Conservation (phyloP, 2,113 vertebrate genomes). For the Sardina pilchardus region DNA sequence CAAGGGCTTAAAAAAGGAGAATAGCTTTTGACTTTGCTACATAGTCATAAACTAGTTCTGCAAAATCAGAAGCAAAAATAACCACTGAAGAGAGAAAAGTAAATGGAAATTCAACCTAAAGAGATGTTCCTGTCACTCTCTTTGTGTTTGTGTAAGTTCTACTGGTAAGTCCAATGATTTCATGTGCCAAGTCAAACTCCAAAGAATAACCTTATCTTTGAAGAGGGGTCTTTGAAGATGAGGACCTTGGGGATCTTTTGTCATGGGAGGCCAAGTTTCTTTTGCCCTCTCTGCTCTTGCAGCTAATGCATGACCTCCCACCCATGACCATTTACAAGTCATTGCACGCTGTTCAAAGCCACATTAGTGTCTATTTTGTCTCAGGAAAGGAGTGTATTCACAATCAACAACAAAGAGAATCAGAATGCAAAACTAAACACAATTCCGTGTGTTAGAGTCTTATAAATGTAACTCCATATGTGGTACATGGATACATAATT, state of each 20-base stretch:
- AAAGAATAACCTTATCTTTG: conserved; percentile 47
- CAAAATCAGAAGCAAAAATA: conserved; percentile 1
- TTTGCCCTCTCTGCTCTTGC: background rate
- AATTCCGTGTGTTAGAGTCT: background rate
- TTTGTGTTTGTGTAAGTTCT: background rate
- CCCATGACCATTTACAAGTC: background rate
- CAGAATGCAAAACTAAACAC: background rate
- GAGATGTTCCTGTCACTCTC: background rate
- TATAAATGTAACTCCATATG: background rate
- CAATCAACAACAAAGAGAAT: background rate
- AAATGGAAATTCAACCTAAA: background rate
- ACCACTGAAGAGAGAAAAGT: background rate
- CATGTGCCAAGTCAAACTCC: conserved; percentile 36
- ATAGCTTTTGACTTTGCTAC: conserved; percentile 5
- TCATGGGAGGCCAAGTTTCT: conserved; percentile 31
- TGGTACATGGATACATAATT: background rate
- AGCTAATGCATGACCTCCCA: background rate
- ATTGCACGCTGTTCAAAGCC: background rate
- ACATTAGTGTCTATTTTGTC: background rate
- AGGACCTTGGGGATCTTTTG: conserved; percentile 55
- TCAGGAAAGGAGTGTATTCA: background rate
- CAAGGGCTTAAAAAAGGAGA: background rate
- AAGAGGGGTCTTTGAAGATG: conserved; percentile 58
- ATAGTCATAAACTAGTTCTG: background rate
- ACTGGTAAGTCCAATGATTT: background rate